phyloP scores from a whole-genome alignment of 2,888 invertebrate species.

The Dryocosmus kuriphilus region DNA sequence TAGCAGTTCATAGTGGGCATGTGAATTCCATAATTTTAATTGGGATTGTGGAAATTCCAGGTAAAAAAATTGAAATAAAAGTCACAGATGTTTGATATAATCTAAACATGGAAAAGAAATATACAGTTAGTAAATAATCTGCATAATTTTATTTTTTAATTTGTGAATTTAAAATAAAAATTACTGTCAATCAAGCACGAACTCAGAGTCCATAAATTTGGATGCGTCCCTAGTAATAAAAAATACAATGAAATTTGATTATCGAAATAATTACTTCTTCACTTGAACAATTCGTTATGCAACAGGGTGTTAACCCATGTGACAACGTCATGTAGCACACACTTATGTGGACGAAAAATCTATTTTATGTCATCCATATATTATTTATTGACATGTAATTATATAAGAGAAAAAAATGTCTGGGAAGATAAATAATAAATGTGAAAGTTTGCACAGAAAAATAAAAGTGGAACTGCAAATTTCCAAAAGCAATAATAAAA shows the following conservation, averaged over 20 bases:
- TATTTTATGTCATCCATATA: slow-evolving; percentile 4
- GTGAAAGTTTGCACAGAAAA: slow-evolving; percentile 15
- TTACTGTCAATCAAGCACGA: neutral
- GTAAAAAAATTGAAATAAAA: no score
- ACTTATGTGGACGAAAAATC: neutral
- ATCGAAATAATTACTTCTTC: neutral
- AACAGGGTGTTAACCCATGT: neutral
- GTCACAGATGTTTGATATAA: no score
- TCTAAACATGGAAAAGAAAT: no score
- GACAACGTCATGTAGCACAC: slow-evolving; percentile 3
- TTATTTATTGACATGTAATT: slow-evolving; percentile 25
- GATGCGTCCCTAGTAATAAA: no score
- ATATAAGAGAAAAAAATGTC: slow-evolving; percentile 10
- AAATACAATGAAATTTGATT: no score
- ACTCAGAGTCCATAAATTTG: no score
- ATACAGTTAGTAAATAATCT: neutral
- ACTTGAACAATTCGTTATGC: neutral
- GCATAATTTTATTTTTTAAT: neutral
- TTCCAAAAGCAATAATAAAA: neutral
- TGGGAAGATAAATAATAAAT: slow-evolving; percentile 22
- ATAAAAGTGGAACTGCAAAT: neutral
- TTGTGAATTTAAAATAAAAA: neutral
- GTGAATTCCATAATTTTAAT: no score
- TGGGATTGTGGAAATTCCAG: no score
- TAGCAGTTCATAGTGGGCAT: no score